Percentiles rank a stretch among this genome's conserved stretches.
phyloP scores from a whole-genome alignment of 2,888 invertebrate species.

The Isoperla grammatica region DNA sequence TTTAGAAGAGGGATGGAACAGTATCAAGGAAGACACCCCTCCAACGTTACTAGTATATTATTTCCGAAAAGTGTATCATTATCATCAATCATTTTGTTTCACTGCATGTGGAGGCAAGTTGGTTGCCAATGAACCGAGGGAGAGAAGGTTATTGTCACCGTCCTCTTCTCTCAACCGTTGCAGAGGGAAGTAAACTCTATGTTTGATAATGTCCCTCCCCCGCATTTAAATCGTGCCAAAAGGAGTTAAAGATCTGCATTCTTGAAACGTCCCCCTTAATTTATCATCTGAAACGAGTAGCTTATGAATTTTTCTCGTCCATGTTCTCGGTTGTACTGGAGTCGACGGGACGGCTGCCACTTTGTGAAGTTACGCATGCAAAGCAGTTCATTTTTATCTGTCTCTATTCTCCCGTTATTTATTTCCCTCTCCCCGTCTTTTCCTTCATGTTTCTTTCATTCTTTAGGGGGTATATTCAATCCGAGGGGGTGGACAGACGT shows the following conservation, averaged over 20 bases:
- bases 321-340: conserved; percentile 8
- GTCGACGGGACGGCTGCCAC: conserved; percentile 13
- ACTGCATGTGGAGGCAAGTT: too few species aligned
- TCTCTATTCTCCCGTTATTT: conserved; percentile 10
- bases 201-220: not conserved
- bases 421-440: conserved; percentile 10
- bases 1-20: too few species aligned
- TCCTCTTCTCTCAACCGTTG: too few species aligned
- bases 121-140: too few species aligned
- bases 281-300: conserved; percentile 16
- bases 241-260: conserved; percentile 18
- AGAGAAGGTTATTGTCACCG: too few species aligned
- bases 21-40: too few species aligned
- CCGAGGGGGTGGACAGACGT: conserved; percentile 2
- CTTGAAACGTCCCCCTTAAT: conserved; percentile 15
- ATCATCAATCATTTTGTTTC: too few species aligned
- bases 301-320: conserved; percentile 16
- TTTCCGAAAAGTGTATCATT: too few species aligned
- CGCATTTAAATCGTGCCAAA: conserved; percentile 1
- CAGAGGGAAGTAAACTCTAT: too few species aligned
- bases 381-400: conserved; percentile 16
- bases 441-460: conserved; percentile 14
- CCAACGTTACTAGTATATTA: too few species aligned
- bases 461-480: conserved; percentile 10
- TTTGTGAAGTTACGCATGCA: conserved; percentile 18